Percentiles rank a stretch among this genome's conserved stretches.
Evolutionary conservation across 2,888 invertebrate genomes (phyloP).

Genomic region (Drosophila hamatofila): DNA sequence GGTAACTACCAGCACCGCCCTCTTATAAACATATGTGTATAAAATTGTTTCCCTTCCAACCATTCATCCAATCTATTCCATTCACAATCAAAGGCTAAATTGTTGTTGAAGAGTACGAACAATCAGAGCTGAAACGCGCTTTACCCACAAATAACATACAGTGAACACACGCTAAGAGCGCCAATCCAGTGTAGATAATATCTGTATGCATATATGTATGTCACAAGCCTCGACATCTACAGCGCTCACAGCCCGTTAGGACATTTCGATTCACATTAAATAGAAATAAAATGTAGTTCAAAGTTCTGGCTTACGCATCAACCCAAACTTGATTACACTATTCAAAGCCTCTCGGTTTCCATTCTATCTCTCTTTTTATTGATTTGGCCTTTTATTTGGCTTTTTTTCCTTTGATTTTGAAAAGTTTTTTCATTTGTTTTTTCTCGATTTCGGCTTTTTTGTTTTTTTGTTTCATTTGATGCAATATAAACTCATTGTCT

Average conservation of each 20-base stretch:
- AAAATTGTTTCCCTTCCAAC: too few species aligned
- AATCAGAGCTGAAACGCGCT: background rate
- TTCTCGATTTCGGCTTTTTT: background rate
- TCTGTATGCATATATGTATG: background rate
- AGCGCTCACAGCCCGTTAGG: background rate
- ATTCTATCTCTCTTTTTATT: constrained; percentile 4
- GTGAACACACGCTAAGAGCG: background rate
- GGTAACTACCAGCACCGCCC: too few species aligned
- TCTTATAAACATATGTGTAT: too few species aligned
- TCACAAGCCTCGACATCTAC: background rate
- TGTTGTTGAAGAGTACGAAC: background rate
- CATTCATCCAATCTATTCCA: too few species aligned
- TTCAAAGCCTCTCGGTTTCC: background rate
- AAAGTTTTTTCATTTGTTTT: constrained; percentile 2
- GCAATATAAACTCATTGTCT: constrained; percentile 49
- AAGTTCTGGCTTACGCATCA: background rate
- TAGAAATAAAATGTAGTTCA: constrained; percentile 4
- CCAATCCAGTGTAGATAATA: background rate
- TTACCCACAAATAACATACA: background rate
- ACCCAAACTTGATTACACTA: constrained; percentile 4
- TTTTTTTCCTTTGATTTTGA: constrained; percentile 8
- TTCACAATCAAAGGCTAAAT: background rate
- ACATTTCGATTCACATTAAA: background rate
- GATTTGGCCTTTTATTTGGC: constrained; percentile 4
- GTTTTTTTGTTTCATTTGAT: constrained; percentile 15